These are phyloP conservation scores for Hypercompe scribonia DNA, from an alignment of 2,888 invertebrate genomes.

Conservation along the genomic window DNA sequence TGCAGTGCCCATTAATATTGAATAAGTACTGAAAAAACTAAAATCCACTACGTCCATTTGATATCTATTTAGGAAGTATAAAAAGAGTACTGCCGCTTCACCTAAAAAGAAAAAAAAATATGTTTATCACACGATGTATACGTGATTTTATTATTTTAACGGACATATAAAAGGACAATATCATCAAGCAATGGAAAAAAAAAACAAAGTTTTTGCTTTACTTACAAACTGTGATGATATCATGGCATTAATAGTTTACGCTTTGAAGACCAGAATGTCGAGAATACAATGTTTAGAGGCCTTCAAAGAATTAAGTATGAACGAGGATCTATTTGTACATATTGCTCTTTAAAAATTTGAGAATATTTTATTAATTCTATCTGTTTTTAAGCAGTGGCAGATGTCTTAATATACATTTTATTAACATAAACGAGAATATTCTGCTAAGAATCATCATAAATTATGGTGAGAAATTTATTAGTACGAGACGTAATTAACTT, in stretches of 20 bases:
- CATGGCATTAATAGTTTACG: neutral
- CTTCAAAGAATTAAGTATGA: neutral
- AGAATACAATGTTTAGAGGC: neutral
- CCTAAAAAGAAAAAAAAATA: slow-evolving; percentile 62
- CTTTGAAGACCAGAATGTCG: neutral
- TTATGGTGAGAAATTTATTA: neutral
- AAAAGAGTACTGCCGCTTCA: slow-evolving; percentile 80
- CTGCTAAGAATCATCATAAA: neutral
- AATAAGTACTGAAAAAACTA: slow-evolving; percentile 82
- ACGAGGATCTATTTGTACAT: neutral
- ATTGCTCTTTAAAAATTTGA: neutral
- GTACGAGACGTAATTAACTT: slow-evolving; percentile 42
- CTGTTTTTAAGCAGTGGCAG: neutral
- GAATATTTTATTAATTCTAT: neutral
- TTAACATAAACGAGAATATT: neutral
- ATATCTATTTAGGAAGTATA: slow-evolving; percentile 82
- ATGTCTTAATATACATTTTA: neutral
- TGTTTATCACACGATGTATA: neutral
- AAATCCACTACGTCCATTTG: slow-evolving; percentile 83
- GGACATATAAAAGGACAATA: slow-evolving; percentile 8
- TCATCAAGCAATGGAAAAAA: neutral
- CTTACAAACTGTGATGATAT: neutral
- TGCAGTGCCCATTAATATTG: slow-evolving; percentile 79
- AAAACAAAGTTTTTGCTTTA: neutral
- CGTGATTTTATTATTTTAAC: neutral